Evolutionary conservation across 1,140 invertebrate genomes (phyloP).

Genomic region (Lordiphosa stackelbergi): DNA sequence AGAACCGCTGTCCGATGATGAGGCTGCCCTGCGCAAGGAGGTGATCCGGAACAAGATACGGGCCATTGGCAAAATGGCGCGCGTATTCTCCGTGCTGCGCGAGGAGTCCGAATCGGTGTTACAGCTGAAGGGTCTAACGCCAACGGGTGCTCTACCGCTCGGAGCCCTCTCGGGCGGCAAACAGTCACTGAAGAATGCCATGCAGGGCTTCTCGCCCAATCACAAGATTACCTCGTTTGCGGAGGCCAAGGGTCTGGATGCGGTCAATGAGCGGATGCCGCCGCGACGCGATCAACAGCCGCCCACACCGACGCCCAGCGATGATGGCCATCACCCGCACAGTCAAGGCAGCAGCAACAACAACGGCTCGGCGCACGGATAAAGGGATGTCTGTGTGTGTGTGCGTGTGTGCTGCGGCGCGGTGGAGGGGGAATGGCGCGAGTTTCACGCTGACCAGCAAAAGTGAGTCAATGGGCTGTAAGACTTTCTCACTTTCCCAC

Average conservation of each 20-base stretch:
- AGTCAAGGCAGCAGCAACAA: conserved; percentile 36
- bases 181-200: conserved; percentile 95
- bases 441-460: conserved; percentile 1
- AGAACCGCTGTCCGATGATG: conserved; percentile 78
- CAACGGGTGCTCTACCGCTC: conserved; percentile 96
- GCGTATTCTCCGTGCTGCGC: conserved; percentile 79
- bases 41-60: conserved; percentile 99
- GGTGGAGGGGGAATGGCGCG: neutral
- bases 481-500: conserved; percentile 9
- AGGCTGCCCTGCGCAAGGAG: conserved; percentile 96
- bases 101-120: conserved; percentile 99
- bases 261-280: conserved; percentile 99
- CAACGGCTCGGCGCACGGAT: conserved; percentile 64
- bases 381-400: conserved; percentile 21
- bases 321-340: conserved; percentile 45
- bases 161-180: conserved; percentile 98
- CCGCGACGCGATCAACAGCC: conserved; percentile 90
- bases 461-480: conserved; percentile 16
- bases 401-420: too few species aligned
- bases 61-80: conserved; percentile 99
- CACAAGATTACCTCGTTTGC: conserved; percentile 99
- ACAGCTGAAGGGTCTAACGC: conserved; percentile 98
- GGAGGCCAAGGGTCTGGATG: conserved; percentile 98
- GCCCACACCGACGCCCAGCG: conserved; percentile 72
- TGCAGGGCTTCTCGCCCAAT: conserved; percentile 98